Base-by-base conservation (phyloP, 2,113 vertebrate genomes). In the Saguinus midas region DNA sequence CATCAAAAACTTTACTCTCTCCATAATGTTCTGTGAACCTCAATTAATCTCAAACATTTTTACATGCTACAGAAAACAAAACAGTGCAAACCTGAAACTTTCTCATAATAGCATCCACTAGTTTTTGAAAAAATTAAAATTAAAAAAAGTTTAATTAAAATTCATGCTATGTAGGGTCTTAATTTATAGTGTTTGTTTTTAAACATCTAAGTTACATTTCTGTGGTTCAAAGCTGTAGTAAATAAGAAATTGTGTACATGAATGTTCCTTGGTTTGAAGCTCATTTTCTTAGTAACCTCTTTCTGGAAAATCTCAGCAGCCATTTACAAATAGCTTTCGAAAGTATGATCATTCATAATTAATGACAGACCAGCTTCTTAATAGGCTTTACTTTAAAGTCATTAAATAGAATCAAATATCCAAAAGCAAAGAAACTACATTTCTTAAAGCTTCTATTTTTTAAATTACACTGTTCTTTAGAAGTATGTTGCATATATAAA, bases 301-400 rank as follows among this genome's bases (percentile, higher is more conserved):
- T 86, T 92, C 50, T 58, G 45, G 70, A 92, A 95, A 96, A 80
- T 72, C 80, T 86, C 37, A 76, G 37, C 48, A 76, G 75, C 14
- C 40, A 89, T 92, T 94, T 72, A 93, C 18, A 94, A 20, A 66
- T 4, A 95, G 72, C 73, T 96, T 32, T 76, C 55, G 87, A 85
- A 90, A 92, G 57, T 61, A 80, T 8, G 86, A 73, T 92, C 45
- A 93, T 82, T 83, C 14, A 48, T 64, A 97, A 88, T 88, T 92
- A 96, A 97, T 95, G 40, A 90, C 88, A 94, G 52, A 37, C 13
- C 25, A 87, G 50, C 50, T 96, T 95, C 45, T 95, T 95, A 91
- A 96, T 83, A 91, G 57, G 37, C 25, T 91, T 72, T 64, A 88
- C 45, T 72, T 91, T 75, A 50, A 83, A 72, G n/a, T n/a, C 55